A percentile compares a stretch with the other conserved stretches of the same genome.
Evolutionary conservation across 2,888 invertebrate species (phyloP).

Genomic region (Acleris laterana): DNA sequence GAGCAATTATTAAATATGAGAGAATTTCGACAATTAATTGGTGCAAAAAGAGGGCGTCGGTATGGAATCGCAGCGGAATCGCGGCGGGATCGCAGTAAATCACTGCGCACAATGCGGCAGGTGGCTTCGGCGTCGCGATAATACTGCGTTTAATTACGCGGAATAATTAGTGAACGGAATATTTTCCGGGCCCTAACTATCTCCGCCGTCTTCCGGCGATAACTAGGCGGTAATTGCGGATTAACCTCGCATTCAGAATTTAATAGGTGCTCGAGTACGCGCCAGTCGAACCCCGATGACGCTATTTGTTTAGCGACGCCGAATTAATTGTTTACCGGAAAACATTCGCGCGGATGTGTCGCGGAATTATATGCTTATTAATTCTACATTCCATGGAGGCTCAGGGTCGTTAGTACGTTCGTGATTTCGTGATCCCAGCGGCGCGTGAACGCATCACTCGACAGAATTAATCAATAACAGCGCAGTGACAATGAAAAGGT

Average conservation of each 20-base stretch:
- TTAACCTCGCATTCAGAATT: constrained; percentile 82
- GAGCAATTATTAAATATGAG: constrained; percentile 80
- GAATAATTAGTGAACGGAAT: constrained; percentile 85
- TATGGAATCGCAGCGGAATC: constrained; percentile 73
- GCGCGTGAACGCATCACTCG: constrained; percentile 37
- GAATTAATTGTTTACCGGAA: constrained; percentile 73
- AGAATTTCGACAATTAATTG: constrained; percentile 82
- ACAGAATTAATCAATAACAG: constrained; percentile 32
- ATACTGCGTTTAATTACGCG: constrained; percentile 84
- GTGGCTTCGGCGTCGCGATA: constrained; percentile 82
- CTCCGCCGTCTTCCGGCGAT: constrained; percentile 83
- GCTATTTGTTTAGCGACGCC: constrained; percentile 75
- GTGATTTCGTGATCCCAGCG: neutral
- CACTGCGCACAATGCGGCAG: constrained; percentile 82
- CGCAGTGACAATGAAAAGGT: constrained; percentile 26
- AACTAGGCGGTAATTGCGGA: constrained; percentile 84
- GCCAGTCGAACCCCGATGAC: constrained; percentile 68
- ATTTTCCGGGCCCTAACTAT: constrained; percentile 84
- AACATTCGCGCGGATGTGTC: constrained; percentile 51
- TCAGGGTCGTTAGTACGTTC: constrained; percentile 2
- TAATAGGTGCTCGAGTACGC: constrained; percentile 75
- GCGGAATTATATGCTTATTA: constrained; percentile 43
- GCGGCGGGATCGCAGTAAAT: constrained; percentile 81
- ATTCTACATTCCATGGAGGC: constrained; percentile 35
- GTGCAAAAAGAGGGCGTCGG: constrained; percentile 79